phyloP scores from a whole-genome alignment of 2,797 vertebrate genomes.

The Manis crassicaudata region DNA sequence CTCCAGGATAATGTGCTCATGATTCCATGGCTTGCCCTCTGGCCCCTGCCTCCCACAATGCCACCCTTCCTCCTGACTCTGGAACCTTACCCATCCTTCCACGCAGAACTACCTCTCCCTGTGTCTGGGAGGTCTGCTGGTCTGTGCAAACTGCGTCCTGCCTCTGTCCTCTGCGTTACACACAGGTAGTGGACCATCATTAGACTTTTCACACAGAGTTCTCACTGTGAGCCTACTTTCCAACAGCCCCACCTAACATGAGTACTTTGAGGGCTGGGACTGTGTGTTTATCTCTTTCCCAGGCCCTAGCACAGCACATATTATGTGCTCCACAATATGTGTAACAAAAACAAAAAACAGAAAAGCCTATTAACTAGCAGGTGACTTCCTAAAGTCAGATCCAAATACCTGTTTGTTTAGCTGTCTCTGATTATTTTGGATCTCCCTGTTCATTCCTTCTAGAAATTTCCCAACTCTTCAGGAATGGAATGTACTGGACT shows the following conservation, averaged over 20 bases:
- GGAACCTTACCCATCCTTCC: not conserved
- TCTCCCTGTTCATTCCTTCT: not conserved
- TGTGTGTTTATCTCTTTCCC: not conserved
- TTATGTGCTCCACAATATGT: not conserved
- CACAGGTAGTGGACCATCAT: not conserved
- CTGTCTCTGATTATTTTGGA: not conserved
- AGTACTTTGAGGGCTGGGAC: not conserved
- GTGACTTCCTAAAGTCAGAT: not conserved
- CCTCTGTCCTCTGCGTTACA: not conserved
- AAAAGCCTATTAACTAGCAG: not conserved
- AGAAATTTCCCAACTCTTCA: not conserved
- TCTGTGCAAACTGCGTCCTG: not conserved
- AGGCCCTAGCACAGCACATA: rapidly evolving
- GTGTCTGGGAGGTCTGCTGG: not conserved
- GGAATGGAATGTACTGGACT: not conserved
- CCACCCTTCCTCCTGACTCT: not conserved
- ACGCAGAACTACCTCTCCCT: not conserved
- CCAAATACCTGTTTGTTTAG: not conserved
- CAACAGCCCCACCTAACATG: not conserved
- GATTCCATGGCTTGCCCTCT: not conserved
- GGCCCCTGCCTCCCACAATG: not conserved
- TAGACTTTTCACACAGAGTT: not conserved
- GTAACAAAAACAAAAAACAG: not conserved
- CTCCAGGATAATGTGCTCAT: no score
- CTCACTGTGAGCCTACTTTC: not conserved